These are phyloP conservation scores for Pocillopora meandrina DNA, from an alignment of 92 coral and sea anemone genomes.

Conservation along the genomic window DNA sequence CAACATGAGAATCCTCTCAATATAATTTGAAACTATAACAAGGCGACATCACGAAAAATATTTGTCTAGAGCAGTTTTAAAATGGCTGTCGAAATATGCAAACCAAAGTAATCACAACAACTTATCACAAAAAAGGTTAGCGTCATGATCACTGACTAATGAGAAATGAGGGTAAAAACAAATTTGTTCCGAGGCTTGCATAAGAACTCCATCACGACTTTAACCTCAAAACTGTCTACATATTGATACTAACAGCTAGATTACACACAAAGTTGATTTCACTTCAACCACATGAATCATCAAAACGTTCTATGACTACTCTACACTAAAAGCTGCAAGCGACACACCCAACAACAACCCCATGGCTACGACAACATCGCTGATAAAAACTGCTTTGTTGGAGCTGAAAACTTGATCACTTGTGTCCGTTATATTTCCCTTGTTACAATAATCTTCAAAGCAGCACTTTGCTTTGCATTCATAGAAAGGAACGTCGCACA, in stretches of 20 bases:
- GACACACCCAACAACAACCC: not conserved
- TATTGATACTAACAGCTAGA: not conserved
- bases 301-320: not conserved
- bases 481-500: not conserved
- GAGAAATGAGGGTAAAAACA: not conserved
- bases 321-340: not conserved
- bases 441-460: not conserved
- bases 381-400: not conserved
- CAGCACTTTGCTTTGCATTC: slow-evolving; percentile 2
- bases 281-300: not conserved
- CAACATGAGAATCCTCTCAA: not conserved
- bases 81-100: not conserved
- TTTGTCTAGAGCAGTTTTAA: not conserved
- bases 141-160: not conserved
- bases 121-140: not conserved
- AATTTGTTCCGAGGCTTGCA: not conserved
- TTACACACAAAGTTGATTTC: not conserved
- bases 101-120: not conserved
- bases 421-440: not conserved
- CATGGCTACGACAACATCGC: not conserved
- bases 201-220: not conserved
- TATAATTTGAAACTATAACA: not conserved
- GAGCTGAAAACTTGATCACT: not conserved
- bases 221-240: not conserved
- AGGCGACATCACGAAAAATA: not conserved